Conservation (phyloP, 1,140 invertebrate genomes). For the Ceratoteleas bidentatus region DNA sequence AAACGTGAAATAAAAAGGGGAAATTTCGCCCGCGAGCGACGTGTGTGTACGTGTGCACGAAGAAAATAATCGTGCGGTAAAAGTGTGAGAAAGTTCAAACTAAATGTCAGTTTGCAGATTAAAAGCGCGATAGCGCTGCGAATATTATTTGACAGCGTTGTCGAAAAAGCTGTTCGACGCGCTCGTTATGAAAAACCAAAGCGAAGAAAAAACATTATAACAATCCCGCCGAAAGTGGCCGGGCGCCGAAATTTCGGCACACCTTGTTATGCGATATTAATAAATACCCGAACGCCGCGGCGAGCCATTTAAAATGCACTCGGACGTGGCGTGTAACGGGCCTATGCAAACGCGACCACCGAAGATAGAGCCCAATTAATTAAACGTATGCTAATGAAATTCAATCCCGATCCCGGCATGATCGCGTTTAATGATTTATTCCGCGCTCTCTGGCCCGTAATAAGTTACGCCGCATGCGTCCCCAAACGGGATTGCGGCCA, state of each 20-base stretch:
- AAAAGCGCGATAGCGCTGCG: conserved; percentile 40
- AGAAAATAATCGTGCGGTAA: conserved; percentile 49
- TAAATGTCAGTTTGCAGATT: conserved; percentile 59
- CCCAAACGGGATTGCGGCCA: conserved; percentile 53
- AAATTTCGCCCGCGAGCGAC: conserved; percentile 34
- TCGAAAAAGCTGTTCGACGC: too few relatives aligned
- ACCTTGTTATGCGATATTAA: conserved; percentile 39
- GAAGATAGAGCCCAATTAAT: conserved; percentile 62
- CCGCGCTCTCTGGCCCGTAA: conserved; percentile 53
- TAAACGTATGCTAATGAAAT: conserved; percentile 67
- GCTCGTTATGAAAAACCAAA: too few relatives aligned
- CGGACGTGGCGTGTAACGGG: conserved; percentile 30
- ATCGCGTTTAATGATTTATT: conserved; percentile 68
- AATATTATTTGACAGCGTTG: conserved; percentile 44
- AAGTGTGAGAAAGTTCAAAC: conserved; percentile 61
- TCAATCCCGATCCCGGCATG: conserved; percentile 60
- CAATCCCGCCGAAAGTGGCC: too few relatives aligned
- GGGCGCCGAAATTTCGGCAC: conserved; percentile 14
- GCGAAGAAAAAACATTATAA: too few relatives aligned
- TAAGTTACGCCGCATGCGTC: conserved; percentile 66
- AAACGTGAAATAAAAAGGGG: conserved; percentile 16
- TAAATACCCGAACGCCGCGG: too few relatives aligned
- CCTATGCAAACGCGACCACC: conserved; percentile 46
- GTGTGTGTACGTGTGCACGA: conserved; percentile 20
- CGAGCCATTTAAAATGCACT: conserved; percentile 39